phyloP scores from a whole-genome alignment of 2,797 vertebrate species.

The Clamator glandarius region DNA sequence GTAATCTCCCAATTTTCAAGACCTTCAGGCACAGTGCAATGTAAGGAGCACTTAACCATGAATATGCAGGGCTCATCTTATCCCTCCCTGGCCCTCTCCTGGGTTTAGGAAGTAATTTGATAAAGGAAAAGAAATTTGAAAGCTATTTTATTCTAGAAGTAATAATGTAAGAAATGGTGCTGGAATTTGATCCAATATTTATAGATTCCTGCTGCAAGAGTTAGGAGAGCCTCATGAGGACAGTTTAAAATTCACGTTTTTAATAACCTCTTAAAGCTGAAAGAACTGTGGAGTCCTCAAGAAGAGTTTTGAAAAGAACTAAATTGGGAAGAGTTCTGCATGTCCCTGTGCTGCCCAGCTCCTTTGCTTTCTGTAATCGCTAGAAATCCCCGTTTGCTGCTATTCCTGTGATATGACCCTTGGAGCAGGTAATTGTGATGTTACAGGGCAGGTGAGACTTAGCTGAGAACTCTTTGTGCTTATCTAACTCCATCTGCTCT shows the following conservation, averaged over 20 bases:
- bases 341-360: not conserved
- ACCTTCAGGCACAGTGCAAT: not conserved
- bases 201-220: constrained; percentile 11
- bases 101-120: not conserved
- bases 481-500: not conserved
- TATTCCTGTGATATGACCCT: not conserved
- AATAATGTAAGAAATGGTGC: constrained; percentile 1
- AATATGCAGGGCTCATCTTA: accelerated
- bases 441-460: not conserved
- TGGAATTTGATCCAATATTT: constrained; percentile 36
- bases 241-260: not conserved
- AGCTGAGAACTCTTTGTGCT: not conserved
- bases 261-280: not conserved
- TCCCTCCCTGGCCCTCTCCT: not conserved
- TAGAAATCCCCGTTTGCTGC: not conserved
- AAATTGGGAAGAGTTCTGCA: not conserved
- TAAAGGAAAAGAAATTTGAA: not conserved
- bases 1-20: not conserved
- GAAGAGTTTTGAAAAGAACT: not conserved
- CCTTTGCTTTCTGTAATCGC: not conserved
- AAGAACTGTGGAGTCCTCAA: not conserved
- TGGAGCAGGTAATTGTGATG: not conserved
- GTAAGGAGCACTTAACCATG: not conserved
- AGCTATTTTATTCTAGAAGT: constrained; percentile 23
- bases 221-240: not conserved